Base-by-base conservation (phyloP, 2,113 vertebrate genomes). In the Numida meleagris region DNA sequence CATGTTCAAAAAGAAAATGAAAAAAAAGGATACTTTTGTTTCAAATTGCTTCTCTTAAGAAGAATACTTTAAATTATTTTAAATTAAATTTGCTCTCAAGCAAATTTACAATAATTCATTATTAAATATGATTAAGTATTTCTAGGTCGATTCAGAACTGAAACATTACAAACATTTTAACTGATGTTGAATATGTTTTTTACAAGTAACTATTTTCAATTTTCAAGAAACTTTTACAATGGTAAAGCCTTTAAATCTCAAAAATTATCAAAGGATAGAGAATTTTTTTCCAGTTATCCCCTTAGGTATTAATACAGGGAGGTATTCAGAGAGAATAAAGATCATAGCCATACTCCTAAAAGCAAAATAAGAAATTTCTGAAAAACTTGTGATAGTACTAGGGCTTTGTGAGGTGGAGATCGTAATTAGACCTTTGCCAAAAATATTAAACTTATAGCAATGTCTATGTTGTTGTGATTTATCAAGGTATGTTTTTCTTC, bases 11-110 rank as follows among this genome's bases (percentile, higher is more conserved):
- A 55, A 42, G 0, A 48, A 67, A 81, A 61, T 48, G 5, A 1
- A 29, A 65, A 55, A 43, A 53, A 18, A 7, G 11, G 2, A 1
- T 4, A 50, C 21, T 24, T 48, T 23, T 23, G 1, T 20, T 2
- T 3, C 20, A 63, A 71, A 57, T n/a, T 25, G 14, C 12, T 70
- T 14, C 5, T 43, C 4, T 81, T 84, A 10, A 89, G 19, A 89
- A n/a, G n/a, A n/a, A n/a, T n/a, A n/a, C n/a, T n/a, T n/a, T n/a
- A n/a, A n/a, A n/a, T n/a, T n/a, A n/a, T n/a, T n/a, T n/a, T n/a
- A n/a, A n/a, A n/a, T n/a, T n/a, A n/a, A n/a, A n/a, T n/a, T n/a
- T n/a, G n/a, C n/a, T n/a, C n/a, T n/a, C n/a, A n/a, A n/a, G n/a
- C n/a, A n/a, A 57, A 87, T 33, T 36, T 65, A 17, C 5, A 68